Conservation (phyloP, 2,797 vertebrate species). For the Mastacembelus armatus region DNA sequence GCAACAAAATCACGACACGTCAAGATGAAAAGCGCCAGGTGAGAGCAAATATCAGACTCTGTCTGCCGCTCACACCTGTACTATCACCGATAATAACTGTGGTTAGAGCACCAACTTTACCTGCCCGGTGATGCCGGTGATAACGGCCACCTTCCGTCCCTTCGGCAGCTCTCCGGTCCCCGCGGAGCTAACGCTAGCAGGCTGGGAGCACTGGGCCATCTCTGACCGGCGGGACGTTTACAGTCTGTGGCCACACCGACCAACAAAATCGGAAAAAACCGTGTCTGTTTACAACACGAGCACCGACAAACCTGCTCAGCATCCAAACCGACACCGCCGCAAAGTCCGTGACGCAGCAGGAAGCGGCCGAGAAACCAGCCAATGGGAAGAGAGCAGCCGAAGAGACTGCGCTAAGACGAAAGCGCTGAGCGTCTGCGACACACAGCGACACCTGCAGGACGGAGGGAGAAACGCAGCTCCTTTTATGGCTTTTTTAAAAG, state of each 20-base stretch:
- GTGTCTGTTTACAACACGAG: background rate
- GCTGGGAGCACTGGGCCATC: constrained; percentile 75
- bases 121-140: constrained; percentile 88
- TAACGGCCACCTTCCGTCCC: constrained; percentile 79
- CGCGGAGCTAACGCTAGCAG: constrained; percentile 6
- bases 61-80: too few relatives aligned
- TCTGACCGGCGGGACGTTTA: background rate
- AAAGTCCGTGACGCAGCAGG: constrained; percentile 40
- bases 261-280: background rate
- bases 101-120: constrained; percentile 64
- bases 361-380: constrained; percentile 55
- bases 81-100: too few relatives aligned
- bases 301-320: constrained; percentile 6
- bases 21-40: too few relatives aligned
- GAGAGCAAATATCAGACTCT: background rate
- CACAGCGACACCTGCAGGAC: constrained; percentile 46
- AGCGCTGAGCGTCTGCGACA: background rate
- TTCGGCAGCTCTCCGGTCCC: constrained; percentile 47
- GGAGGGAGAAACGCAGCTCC: background rate
- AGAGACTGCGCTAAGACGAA: background rate
- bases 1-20: too few relatives aligned
- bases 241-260: background rate
- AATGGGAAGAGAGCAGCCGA: constrained; percentile 60
- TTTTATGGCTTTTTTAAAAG: too few relatives aligned
- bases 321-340: constrained; percentile 46